Percentiles rank a stretch among this genome's conserved stretches.
Evolutionary conservation across 2,888 invertebrate genomes (phyloP).

Genomic region (Drosophila anceps): DNA sequence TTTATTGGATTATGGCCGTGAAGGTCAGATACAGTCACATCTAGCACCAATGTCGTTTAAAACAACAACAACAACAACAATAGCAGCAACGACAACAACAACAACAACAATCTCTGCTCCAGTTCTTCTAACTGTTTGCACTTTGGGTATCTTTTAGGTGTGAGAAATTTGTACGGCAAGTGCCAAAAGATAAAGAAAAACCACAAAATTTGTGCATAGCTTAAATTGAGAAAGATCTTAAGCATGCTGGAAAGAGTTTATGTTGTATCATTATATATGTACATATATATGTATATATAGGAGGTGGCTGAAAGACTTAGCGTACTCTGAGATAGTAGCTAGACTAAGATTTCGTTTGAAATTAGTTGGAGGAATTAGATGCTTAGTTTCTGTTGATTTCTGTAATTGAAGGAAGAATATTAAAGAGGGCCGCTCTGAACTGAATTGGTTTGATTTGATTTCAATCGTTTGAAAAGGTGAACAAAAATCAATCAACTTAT

Average conservation of each 20-base stretch:
- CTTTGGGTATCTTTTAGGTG: slow-evolving; percentile 54
- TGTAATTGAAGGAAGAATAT: neutral
- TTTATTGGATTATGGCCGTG: slow-evolving; percentile 79
- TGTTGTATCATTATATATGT: neutral
- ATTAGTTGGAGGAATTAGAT: too few relatives aligned
- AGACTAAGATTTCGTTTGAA: neutral
- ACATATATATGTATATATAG: neutral
- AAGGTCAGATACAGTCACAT: slow-evolving; percentile 64
- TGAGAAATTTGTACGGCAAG: slow-evolving; percentile 69
- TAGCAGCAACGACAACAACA: slow-evolving; percentile 14
- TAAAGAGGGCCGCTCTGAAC: neutral
- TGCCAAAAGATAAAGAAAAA: slow-evolving; percentile 69
- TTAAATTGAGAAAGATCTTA: slow-evolving; percentile 27
- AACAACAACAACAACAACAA: slow-evolving; percentile 17
- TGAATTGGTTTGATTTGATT: neutral
- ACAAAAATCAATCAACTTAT: too few relatives aligned
- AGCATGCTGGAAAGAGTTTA: neutral
- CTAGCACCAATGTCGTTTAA: slow-evolving; percentile 22
- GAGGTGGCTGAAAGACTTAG: neutral
- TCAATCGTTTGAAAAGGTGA: neutral
- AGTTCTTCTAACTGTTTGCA: slow-evolving; percentile 51
- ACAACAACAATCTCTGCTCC: slow-evolving; percentile 39
- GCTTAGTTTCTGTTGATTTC: neutral
- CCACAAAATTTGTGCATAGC: slow-evolving; percentile 28
- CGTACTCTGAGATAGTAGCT: neutral